Evolutionary conservation across 35 echinoderm and acorn worm genomes (phyloP), one percentile per base, ranked within the genome.

Genomic region (Apostichopus californicus): DNA sequence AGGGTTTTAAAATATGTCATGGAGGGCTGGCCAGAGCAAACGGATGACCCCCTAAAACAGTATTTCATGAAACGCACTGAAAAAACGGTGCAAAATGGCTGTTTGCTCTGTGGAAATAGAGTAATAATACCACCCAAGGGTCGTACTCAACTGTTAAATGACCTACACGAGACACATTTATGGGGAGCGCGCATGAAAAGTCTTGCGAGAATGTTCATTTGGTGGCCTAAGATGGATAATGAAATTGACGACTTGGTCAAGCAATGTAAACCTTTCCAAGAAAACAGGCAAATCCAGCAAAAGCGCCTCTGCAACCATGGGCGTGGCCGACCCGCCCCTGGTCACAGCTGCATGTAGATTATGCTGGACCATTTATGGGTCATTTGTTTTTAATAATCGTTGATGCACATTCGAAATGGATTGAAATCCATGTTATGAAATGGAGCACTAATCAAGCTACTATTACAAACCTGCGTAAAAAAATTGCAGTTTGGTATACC

Each of bases 241-340:
- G 90, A 92, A 58, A 87, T 92, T 9, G 91, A 96, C 54, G 24
- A 25, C 24, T 25, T 25, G 24, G 24, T 25, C 24, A 25, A 25
- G 24, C 24, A 25, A 25, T 25, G 95, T 46, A 20, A 24, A n/a
- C 56, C 11, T 66, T 94, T 90, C 66, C 54, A 90, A 72, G 17
- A 10, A 63, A 87, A 73, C 15, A 81, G 18, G 78, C 90, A 64
- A 13, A 57, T 17, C 95, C 93, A 52, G 53, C 86, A 52, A 84
- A 77, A 90, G 85, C 91, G 55, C 95, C 90, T 1, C 23, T 92
- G 6, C 86, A 96, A n/a, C 91, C 90, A 54, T 94, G 95, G 95
- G 91, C 94, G 77, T 94, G 75, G 59, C 93, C 95, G 10, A 92
- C 20, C 58, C 20, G 23, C 1, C 93, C 95, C 72, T 94, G 93